Conservation (phyloP, 2,888 invertebrate genomes). For the Megamerina dolium region DNA sequence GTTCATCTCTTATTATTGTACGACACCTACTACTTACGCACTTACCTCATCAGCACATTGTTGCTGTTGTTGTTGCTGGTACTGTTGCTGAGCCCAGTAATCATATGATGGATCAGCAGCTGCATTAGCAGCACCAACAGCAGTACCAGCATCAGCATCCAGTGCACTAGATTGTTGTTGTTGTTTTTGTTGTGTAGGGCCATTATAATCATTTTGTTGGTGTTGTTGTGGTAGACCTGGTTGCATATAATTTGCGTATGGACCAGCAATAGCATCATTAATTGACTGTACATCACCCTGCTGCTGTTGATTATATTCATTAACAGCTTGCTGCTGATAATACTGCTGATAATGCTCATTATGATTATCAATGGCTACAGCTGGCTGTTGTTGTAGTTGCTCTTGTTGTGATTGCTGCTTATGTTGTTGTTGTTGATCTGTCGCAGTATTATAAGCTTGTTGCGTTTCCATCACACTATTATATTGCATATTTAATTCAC, state of each 20-base stretch:
- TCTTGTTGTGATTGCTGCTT: too few relatives aligned
- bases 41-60: slow-evolving; percentile 15
- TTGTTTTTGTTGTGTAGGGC: slow-evolving; percentile 12
- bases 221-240: slow-evolving; percentile 14
- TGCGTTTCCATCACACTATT: slow-evolving; percentile 20
- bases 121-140: too few relatives aligned
- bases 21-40: too few relatives aligned
- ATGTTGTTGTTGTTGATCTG: slow-evolving; percentile 18
- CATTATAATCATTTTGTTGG: slow-evolving; percentile 16
- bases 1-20: too few relatives aligned
- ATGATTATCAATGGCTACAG: background rate
- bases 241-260: slow-evolving; percentile 15
- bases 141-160: background rate
- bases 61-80: slow-evolving; percentile 11
- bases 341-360: slow-evolving; percentile 13
- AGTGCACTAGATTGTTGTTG: slow-evolving; percentile 8
- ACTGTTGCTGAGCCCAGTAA: slow-evolving; percentile 15
- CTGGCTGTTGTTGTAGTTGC: slow-evolving; percentile 10
- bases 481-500: slow-evolving; percentile 45
- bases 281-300: slow-evolving; percentile 19
- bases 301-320: slow-evolving; percentile 13
- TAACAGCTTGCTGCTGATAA: slow-evolving; percentile 19
- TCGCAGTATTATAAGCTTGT: slow-evolving; percentile 17
- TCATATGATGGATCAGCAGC: slow-evolving; percentile 11
- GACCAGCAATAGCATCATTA: slow-evolving; percentile 14